Conservation (phyloP, 1,140 invertebrate genomes). For the Archegozetes longisetosus region DNA sequence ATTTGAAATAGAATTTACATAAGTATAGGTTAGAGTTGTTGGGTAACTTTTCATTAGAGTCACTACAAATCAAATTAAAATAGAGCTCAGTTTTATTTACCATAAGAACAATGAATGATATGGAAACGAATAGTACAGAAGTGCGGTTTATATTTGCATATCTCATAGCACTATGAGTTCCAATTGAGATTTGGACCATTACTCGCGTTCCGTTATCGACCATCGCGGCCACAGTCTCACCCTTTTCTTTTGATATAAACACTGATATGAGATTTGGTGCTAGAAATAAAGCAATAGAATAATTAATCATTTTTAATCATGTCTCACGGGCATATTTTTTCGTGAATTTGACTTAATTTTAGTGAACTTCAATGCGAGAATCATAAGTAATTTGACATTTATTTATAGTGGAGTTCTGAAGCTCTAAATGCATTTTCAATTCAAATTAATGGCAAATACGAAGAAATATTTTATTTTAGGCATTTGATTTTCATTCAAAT, state of each 20-base stretch:
- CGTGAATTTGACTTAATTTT: no score
- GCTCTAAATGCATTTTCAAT: no score
- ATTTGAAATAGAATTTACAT: not conserved
- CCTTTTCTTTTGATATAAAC: conserved; percentile 55
- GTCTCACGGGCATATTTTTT: no score
- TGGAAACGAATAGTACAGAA: conserved; percentile 77
- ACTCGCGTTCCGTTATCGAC: conserved; percentile 47
- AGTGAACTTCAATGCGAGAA: no score
- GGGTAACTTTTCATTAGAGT: no score
- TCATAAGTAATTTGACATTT: no score
- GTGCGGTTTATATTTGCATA: conserved; percentile 50
- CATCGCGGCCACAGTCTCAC: conserved; percentile 47
- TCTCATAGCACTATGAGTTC: conserved; percentile 36
- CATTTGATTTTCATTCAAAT: no score
- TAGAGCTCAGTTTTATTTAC: not conserved
- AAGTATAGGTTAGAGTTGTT: not conserved
- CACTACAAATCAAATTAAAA: not conserved
- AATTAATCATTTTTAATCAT: no score
- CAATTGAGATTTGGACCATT: conserved; percentile 46
- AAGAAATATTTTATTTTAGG: no score
- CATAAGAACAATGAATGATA: conserved; percentile 86
- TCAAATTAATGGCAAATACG: no score
- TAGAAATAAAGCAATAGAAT: conserved; percentile 24
- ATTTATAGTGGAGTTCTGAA: no score
- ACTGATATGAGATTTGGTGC: conserved; percentile 51